A percentile compares a stretch with the other conserved stretches of the same genome.
Evolutionary conservation across 2,113 vertebrate species (phyloP).

Genomic region (human): GRCh38 chr3:158220501-158221000

Average conservation of each 20-base stretch:
- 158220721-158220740: constrained; percentile 95
- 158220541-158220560: constrained; percentile 65
- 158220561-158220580: constrained; percentile 65
- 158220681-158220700: constrained; percentile 79
- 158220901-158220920: constrained; percentile 63
- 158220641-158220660: not conserved
- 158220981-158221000: constrained; percentile 31
- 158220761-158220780: constrained; percentile 99
- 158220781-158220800: constrained; percentile 99
- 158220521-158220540: constrained; percentile 42
- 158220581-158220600: constrained; percentile 70
- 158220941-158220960: not conserved
- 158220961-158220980: constrained; percentile 1
- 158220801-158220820: constrained; percentile 93
- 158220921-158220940: constrained; percentile 54
- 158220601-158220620: constrained; percentile 62
- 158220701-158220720: constrained; percentile 87
- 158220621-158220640: constrained; percentile 45
- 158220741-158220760: constrained; percentile 91
- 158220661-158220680: constrained; percentile 63
- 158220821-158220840: constrained; percentile 90
- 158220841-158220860: constrained; percentile 87
- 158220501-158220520: constrained; percentile 15
- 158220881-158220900: constrained; percentile 60
- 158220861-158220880: constrained; percentile 84